phyloP scores from a whole-genome alignment of 2,113 vertebrate species.

The Sinocyclocheilus rhinocerous region DNA sequence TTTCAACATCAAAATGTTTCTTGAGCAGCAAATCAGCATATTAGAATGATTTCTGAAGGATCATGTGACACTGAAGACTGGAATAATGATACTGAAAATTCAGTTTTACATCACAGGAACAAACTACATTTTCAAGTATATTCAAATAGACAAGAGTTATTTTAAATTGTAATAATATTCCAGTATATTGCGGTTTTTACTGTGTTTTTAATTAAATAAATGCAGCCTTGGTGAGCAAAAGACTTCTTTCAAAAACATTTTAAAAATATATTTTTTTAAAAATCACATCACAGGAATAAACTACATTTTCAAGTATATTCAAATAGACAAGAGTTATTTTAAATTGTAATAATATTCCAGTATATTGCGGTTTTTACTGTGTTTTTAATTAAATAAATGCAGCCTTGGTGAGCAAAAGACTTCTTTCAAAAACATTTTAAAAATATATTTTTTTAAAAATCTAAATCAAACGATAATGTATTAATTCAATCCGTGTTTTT shows the following conservation, averaged over 20 bases:
- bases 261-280: neutral
- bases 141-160: neutral
- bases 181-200: neutral
- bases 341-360: neutral
- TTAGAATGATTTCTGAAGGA: neutral
- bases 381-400: neutral
- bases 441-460: neutral
- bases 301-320: neutral
- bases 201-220: neutral
- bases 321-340: neutral
- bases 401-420: neutral
- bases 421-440: neutral
- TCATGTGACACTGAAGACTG: neutral
- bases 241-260: neutral
- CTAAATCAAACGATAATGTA: neutral
- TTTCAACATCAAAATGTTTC: too few species aligned
- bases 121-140: neutral
- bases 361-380: neutral
- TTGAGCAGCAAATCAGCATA: neutral
- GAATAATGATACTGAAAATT: too few species aligned
- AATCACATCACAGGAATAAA: neutral
- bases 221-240: neutral
- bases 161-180: neutral
- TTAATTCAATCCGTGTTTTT: too few species aligned
- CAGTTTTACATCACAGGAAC: neutral